Conservation (phyloP, 2,113 vertebrate species). For the Sitta europaea region DNA sequence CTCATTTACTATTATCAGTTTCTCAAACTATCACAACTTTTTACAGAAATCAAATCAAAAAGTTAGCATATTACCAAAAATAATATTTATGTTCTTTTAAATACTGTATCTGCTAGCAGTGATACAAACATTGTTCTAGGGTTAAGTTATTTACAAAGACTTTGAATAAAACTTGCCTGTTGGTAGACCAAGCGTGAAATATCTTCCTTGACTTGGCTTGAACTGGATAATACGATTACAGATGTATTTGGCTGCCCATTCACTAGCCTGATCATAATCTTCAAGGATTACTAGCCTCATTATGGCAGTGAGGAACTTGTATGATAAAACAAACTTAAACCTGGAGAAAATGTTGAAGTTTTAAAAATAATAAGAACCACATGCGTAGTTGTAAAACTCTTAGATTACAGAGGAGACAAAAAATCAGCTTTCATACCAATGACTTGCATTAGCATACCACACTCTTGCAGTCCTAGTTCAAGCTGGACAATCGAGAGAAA, state of each 20-base stretch:
- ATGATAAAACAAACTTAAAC: constrained; percentile 16
- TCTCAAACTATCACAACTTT: background rate
- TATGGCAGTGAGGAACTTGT: constrained; percentile 6
- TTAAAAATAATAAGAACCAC: background rate
- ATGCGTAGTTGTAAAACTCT: background rate
- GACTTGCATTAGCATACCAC: background rate
- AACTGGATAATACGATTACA: constrained; percentile 92
- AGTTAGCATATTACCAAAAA: background rate
- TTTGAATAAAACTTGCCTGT: constrained; percentile 80
- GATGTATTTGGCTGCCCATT: constrained; percentile 98
- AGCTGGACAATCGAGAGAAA: background rate
- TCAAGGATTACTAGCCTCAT: constrained; percentile 98
- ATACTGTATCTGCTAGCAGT: background rate
- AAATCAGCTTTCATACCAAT: background rate
- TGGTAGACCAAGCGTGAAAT: constrained; percentile 91
- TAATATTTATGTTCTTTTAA: background rate
- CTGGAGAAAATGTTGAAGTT: constrained; percentile 37
- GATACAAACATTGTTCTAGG: background rate
- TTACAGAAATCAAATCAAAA: background rate
- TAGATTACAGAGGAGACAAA: background rate
- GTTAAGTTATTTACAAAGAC: background rate
- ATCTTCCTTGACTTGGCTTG: constrained; percentile 82
- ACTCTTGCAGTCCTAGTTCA: background rate
- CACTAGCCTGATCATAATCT: constrained; percentile 90
- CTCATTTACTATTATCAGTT: background rate